Evolutionary conservation across 2,888 invertebrate species (phyloP), one percentile per base, ranked within the genome.

Genomic region (Macaria notata): DNA sequence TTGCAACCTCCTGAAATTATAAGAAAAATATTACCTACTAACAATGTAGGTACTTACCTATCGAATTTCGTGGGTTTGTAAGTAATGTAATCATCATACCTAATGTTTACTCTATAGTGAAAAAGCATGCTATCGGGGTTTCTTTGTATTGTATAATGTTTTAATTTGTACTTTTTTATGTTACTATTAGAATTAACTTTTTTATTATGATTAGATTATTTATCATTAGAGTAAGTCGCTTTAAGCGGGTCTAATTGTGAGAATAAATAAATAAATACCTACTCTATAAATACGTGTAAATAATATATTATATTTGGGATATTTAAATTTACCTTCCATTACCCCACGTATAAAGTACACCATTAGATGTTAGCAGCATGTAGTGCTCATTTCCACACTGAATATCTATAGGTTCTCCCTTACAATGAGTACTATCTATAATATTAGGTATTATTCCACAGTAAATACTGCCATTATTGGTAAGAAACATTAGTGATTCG

Each of bases 331-430:
- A 97, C 97, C 96, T 95, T 72, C 97, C 97, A 78, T 93, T 93
- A 44, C 98, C 98, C 94, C 95, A 96, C 3, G 95, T 94, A 71
- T 94, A 97, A n/a, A 98, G 93, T 70, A 93, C 92, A 0, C 97
- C 97, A 70, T 87, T 84, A 49, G 92, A 87, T 49, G 95, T 94
- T 5, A 98, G 87, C 49, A 96, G 70, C 8, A 98, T 73, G 41
- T 93, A 94, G 82, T 98, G 98, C 77, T 98, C 97, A 79, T 95
- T 94, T 0, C 98, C 98, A 83, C 96, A 95, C 51, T 92, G 91
- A 38, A 97, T 79, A 72, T 95, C 94, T 53, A 91, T 79, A 9
- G 95, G 92, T 70, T 91, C 92, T 9, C 93, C 86, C 4, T 68
- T 46, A 62, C 87, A 86, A 61, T 92, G 88, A 42, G 84, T 83